Base-by-base conservation (phyloP, 2,113 vertebrate species). In the Gallinago jamesoni region DNA sequence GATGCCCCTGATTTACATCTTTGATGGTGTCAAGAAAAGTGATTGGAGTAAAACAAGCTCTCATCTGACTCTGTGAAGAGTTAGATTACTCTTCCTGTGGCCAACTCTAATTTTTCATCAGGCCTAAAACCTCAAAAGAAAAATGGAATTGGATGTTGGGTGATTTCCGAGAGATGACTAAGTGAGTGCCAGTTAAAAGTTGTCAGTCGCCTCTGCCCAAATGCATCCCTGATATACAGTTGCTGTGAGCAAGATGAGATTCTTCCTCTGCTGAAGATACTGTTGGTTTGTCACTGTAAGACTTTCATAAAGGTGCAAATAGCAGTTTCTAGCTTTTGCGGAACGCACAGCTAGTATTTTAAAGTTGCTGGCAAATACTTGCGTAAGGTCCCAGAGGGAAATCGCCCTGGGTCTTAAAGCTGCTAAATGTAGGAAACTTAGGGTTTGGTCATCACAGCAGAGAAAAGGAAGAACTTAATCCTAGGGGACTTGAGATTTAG, bases 381-480 rank as follows among this genome's bases (percentile, higher is more conserved):
- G 25, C 24, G 11, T 27, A 90, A 83, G 19, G 17, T 74, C 60
- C 37, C 33, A 48, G 45, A 33, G 21, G 20, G 17, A 84, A 89
- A 41, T 69, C 33, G 68, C 16, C 27, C 45, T 56, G 39, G 2
- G 12, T 72, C 53, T 79, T 74, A 69, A 59, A 73, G 45, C 17
- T 0, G 1, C 10, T 90, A 66, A 78, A 69, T 0, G 0, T 15
- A 56, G 14, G 23, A 79, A 56, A 56, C 20, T 55, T 70, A 60
- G 18, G 4, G 20, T 88, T 88, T 76, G 37, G 3, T 80, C 35
- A 45, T 90, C 56, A 33, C n/a, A 90, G 39, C 3, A 10, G 25
- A 50, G 47, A 90, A 82, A 86, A 84, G 20, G 15, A 75, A 4
- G 19, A 85, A 53, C n/a, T 72, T 43, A 92, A 59, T 78, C 23